Conservation (phyloP, 2,113 vertebrate genomes). For the Dendrocopos noguchii region DNA sequence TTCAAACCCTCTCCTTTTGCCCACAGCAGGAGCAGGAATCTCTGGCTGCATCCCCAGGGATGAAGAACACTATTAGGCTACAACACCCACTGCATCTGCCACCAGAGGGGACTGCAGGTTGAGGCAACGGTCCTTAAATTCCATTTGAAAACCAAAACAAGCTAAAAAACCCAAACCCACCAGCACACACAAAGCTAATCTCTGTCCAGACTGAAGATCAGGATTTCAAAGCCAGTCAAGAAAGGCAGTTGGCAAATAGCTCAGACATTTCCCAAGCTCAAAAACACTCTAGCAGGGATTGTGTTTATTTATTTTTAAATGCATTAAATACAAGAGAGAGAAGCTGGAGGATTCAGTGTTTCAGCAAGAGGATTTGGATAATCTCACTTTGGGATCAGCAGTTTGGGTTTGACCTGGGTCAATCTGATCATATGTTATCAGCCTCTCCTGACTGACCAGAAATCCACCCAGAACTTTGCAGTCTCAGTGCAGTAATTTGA, state of each 20-base stretch:
- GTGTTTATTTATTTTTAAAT: conserved; percentile 1
- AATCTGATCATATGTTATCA: neutral
- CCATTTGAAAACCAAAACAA: neutral
- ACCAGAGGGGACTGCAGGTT: neutral
- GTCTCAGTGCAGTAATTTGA: neutral
- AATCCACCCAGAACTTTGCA: neutral
- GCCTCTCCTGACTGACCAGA: neutral
- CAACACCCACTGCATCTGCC: neutral
- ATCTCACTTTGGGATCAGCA: conserved; percentile 11
- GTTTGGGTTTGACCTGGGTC: neutral
- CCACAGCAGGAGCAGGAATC: rapidly evolving
- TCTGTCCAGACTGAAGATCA: conserved; percentile 64
- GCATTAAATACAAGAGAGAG: neutral
- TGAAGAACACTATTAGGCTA: rapidly evolving
- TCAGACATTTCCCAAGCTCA: neutral
- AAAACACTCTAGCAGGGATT: conserved; percentile 9
- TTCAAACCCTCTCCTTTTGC: rapidly evolving
- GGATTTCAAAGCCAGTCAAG: conserved; percentile 19
- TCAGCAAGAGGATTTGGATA: conserved; percentile 4
- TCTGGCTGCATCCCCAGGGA: rapidly evolving
- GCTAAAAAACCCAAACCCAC: neutral
- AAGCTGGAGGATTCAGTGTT: neutral
- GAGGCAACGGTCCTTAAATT: neutral
- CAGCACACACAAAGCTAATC: neutral
- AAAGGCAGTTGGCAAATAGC: conserved; percentile 11